Evolutionary conservation across 1,140 invertebrate genomes (phyloP).

Genomic region (Hylaeus anthracinus): DNA sequence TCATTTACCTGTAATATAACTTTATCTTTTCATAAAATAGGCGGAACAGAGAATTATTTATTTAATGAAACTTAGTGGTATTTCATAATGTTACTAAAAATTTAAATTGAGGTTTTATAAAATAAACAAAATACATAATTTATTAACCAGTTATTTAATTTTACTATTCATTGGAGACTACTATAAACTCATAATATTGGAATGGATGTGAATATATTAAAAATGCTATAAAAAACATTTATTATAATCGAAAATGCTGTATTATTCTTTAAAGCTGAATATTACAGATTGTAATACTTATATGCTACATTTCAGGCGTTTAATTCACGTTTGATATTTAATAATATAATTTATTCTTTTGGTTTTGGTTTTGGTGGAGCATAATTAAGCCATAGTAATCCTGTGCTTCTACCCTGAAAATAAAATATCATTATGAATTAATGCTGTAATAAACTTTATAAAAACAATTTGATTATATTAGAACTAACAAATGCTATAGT

Average conservation of each 20-base stretch:
- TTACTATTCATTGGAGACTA: background rate
- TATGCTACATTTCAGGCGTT: conserved; percentile 28
- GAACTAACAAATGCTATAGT: conserved; percentile 84
- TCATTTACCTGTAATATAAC: background rate
- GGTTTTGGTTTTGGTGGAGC: conserved; percentile 11
- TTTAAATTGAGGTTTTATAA: background rate
- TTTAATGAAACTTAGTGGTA: conserved; percentile 1
- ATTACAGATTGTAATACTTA: conserved; percentile 38
- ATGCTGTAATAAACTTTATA: background rate
- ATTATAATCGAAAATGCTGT: conserved; percentile 31
- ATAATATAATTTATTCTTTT: background rate
- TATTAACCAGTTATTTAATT: background rate
- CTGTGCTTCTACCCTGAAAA: conserved; percentile 44
- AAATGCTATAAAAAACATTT: conserved; percentile 18
- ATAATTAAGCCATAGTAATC: conserved; percentile 46
- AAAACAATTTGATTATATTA: background rate
- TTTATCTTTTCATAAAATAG: background rate
- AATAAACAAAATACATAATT: background rate
- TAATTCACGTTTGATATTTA: conserved; percentile 4
- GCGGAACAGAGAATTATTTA: conserved; percentile 7
- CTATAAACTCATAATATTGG: background rate
- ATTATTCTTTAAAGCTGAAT: conserved; percentile 31
- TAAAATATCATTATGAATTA: conserved; percentile 3
- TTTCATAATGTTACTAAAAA: background rate
- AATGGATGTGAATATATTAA: background rate